A percentile compares a stretch with the other conserved stretches of the same genome.
These are phyloP conservation scores for Porites cylindrica DNA, from an alignment of 92 coral and sea anemone genomes.

Conservation along the genomic window DNA sequence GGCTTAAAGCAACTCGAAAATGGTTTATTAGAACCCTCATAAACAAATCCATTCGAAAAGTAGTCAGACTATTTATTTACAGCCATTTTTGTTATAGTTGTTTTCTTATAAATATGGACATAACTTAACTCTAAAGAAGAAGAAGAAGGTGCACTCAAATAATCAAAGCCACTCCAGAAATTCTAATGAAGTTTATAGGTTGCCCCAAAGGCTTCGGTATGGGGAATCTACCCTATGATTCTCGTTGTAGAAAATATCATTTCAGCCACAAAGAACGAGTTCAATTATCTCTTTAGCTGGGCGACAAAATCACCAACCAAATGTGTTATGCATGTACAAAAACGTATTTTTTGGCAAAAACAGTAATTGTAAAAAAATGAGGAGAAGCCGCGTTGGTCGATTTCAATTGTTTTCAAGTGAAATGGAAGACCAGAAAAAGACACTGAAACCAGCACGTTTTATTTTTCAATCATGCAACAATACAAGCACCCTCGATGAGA, in stretches of 20 bases:
- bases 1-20: too few relatives aligned
- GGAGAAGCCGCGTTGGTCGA: background rate
- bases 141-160: background rate
- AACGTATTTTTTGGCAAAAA: background rate
- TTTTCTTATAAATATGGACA: conserved; percentile 1
- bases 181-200: too few relatives aligned
- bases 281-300: background rate
- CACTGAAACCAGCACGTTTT: background rate
- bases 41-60: background rate
- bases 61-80: conserved; percentile 19
- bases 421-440: background rate
- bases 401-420: background rate
- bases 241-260: conserved; percentile 6
- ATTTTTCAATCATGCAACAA: too few relatives aligned
- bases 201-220: too few relatives aligned
- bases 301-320: background rate
- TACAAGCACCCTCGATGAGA: too few relatives aligned
- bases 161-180: too few relatives aligned
- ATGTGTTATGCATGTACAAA: too few relatives aligned
- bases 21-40: too few relatives aligned
- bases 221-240: background rate
- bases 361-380: too few relatives aligned
- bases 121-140: background rate
- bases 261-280: background rate
- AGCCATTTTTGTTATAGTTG: background rate